phyloP scores from a whole-genome alignment of 2,888 invertebrate species.

The Tribolium freemani region DNA sequence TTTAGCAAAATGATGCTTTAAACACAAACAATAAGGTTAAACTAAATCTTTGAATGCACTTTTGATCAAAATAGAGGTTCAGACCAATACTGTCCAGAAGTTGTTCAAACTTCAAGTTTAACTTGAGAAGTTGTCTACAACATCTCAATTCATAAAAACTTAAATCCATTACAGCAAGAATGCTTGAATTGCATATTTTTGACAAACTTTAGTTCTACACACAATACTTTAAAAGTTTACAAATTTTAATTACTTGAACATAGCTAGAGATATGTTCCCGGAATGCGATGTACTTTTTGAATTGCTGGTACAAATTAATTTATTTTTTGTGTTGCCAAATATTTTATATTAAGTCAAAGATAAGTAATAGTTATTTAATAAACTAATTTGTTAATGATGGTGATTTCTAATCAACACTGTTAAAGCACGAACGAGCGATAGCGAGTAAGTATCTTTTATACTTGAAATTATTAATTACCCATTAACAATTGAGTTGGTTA shows the following conservation, averaged over 20 bases:
- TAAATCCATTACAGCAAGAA: background rate
- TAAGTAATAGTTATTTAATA: too few relatives aligned
- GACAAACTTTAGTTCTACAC: background rate
- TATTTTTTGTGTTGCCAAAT: background rate
- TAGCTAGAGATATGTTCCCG: too few relatives aligned
- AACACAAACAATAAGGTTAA: background rate
- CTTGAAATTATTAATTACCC: too few relatives aligned
- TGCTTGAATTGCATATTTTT: background rate
- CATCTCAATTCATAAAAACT: conserved; percentile 7
- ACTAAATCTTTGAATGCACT: background rate
- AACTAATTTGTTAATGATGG: too few relatives aligned
- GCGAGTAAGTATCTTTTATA: too few relatives aligned
- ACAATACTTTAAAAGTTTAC: background rate
- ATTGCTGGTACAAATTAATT: background rate
- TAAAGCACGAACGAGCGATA: too few relatives aligned
- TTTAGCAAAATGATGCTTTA: background rate
- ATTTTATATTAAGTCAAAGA: too few relatives aligned
- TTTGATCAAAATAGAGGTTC: background rate
- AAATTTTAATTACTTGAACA: background rate
- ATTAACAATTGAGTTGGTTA: too few relatives aligned
- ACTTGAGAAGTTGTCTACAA: background rate
- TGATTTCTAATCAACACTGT: too few relatives aligned
- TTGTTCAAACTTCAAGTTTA: conserved; percentile 1
- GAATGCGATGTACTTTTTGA: too few relatives aligned
- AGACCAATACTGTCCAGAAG: conserved; percentile 9